Evolutionary conservation across 2,888 invertebrate genomes (phyloP).

Genomic region (Mantis religiosa): DNA sequence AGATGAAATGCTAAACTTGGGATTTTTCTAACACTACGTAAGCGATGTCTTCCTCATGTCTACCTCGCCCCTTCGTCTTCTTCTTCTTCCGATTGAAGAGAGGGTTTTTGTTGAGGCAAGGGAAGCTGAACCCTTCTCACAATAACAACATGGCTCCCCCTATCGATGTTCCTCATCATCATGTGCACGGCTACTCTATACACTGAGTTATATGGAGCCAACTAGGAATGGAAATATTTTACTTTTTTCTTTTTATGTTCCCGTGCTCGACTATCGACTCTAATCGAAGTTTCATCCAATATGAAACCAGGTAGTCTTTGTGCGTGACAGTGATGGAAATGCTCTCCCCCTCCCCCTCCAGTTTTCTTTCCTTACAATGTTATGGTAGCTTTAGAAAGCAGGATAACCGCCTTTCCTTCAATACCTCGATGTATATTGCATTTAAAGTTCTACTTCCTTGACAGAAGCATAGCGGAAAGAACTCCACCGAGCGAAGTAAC

Average conservation of each 20-base stretch:
- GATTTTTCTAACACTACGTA: neutral
- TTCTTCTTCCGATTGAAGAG: neutral
- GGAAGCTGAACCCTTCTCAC: neutral
- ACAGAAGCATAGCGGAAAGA: no score
- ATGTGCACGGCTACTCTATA: neutral
- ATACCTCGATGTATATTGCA: no score
- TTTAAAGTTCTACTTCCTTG: no score
- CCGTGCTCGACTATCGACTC: neutral
- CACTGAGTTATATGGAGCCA: neutral
- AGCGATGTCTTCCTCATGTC: neutral
- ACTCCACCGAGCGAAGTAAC: no score
- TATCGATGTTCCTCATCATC: neutral
- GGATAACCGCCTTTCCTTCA: no score
- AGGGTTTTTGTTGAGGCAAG: neutral
- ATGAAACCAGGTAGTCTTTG: neutral
- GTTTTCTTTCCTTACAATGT: no score
- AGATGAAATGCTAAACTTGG: neutral
- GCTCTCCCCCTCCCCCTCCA: neutral
- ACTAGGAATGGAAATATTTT: neutral
- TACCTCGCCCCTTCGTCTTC: no score
- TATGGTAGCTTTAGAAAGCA: no score
- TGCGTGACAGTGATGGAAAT: neutral
- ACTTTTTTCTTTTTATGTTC: neutral
- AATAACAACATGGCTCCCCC: neutral
- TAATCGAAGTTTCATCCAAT: neutral